These are phyloP conservation scores for Cordylochernes scorpioides DNA, from an alignment of 2,888 invertebrate genomes.

Conservation along the genomic window DNA sequence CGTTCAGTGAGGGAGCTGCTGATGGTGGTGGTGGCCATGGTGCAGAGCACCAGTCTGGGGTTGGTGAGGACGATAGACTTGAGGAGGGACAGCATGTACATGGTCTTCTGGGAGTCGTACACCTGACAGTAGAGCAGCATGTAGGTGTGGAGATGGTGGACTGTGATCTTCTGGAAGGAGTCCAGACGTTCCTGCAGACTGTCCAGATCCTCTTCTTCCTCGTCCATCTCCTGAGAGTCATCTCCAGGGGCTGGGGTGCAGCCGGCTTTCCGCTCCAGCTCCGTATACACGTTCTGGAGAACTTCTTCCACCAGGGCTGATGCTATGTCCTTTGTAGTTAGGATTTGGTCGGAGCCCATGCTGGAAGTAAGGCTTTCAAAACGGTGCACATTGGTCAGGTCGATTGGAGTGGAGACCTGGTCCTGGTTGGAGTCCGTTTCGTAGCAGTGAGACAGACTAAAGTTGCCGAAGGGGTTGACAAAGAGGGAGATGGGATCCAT, in stretches of 20 bases:
- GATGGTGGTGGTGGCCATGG: constrained; percentile 43
- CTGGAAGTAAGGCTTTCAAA: constrained; percentile 2
- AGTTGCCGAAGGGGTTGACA: constrained; percentile 37
- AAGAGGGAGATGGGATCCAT: constrained; percentile 33
- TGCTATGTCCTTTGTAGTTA: too few relatives aligned
- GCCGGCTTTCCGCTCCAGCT: too few relatives aligned
- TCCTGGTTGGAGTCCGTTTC: constrained; percentile 20
- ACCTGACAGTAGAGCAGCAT: constrained; percentile 51
- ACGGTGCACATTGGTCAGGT: constrained; percentile 9
- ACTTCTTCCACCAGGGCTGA: constrained; percentile 6
- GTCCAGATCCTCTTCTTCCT: constrained; percentile 6
- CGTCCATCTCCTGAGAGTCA: constrained; percentile 14
- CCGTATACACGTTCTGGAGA: constrained; percentile 1
- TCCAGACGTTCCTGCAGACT: not conserved
- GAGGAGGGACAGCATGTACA: constrained; percentile 46
- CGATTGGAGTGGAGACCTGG: constrained; percentile 13
- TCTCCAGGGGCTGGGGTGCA: too few relatives aligned
- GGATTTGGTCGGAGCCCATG: constrained; percentile 3
- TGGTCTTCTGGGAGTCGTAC: constrained; percentile 42
- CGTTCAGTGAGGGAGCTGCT: constrained; percentile 26
- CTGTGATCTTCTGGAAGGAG: constrained; percentile 17
- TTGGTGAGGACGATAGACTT: constrained; percentile 40
- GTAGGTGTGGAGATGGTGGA: constrained; percentile 54
- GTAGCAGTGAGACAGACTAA: too few relatives aligned
- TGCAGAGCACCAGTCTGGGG: constrained; percentile 41